Evolutionary conservation across 2,888 invertebrate genomes (phyloP), one percentile per base, ranked within the genome.

Genomic region (Phyto melanocephala): DNA sequence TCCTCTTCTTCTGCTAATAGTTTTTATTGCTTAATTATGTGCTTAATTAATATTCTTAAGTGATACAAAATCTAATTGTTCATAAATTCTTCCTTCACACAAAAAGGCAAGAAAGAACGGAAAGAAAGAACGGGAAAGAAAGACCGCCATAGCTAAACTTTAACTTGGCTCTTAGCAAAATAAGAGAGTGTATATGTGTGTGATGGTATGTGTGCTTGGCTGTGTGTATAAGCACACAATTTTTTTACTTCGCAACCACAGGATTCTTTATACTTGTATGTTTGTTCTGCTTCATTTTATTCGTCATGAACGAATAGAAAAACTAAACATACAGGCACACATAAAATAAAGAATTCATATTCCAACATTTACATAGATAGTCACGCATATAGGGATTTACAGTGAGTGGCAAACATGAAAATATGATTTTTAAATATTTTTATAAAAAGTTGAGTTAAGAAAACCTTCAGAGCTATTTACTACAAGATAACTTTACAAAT

Each of bases 1-100:
- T 17, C 17, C 45, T 33, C 24, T 28, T 3, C 52, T 56, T 40
- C 20, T 28, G 50, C 28, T 1, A 17, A 17, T 28, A 5, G 17
- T 15, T 58, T 22, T 42, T 10, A 37, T 52, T 75, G 52, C 70
- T 58, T 74, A 70, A 78, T 82, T 79, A 79, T 75, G 54, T 75
- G 47, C 79, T 75, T 71, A 67, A 75, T 75, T 78, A 75, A 75
- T 78, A 65, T 82, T 82, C 68, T 60, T 60, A 56, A 78, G 71
- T 54, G 72, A 70, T 54, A 56, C 65, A 65, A 56, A 75, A 65
- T 60, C 75, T 75, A 82, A 82, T 79, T 75, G 65, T 67, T 79
- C 54, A 70, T 70, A 82, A 82, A 79, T 82, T 68, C 56, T 58
- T 74, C 62, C 65, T n/a, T 67, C 33, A 24, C 28, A 33, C 17